Conservation (phyloP, 1,140 invertebrate species). For the Drosophila sp. region DNA sequence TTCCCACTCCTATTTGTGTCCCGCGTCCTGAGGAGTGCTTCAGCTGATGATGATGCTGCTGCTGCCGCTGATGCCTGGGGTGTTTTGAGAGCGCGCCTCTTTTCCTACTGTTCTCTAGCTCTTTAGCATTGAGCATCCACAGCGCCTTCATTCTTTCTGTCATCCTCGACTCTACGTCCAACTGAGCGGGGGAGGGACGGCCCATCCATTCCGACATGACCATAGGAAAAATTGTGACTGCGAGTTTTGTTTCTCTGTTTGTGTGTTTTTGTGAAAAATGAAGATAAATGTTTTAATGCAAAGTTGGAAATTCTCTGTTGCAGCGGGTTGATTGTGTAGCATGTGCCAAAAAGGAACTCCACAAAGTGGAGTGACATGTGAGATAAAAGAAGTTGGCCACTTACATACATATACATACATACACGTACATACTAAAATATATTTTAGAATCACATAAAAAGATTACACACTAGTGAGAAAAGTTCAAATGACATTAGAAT, state of each 20-base stretch:
- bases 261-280: slow-evolving; percentile 40
- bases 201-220: slow-evolving; percentile 14
- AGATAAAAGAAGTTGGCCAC: slow-evolving; percentile 12
- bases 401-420: background rate
- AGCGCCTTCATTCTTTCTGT: slow-evolving; percentile 28
- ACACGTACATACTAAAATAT: background rate
- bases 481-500: slow-evolving; percentile 11
- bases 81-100: slow-evolving; percentile 22
- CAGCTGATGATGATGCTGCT: slow-evolving; percentile 39
- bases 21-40: background rate
- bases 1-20: background rate
- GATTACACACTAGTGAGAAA: slow-evolving; percentile 7
- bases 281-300: slow-evolving; percentile 72
- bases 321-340: slow-evolving; percentile 6
- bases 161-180: slow-evolving; percentile 33
- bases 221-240: slow-evolving; percentile 29
- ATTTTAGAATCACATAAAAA: slow-evolving; percentile 10
- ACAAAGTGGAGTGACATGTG: slow-evolving; percentile 22
- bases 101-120: slow-evolving; percentile 7
- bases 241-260: slow-evolving; percentile 33
- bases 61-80: slow-evolving; percentile 15
- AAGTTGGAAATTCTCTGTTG: slow-evolving; percentile 50
- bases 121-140: slow-evolving; percentile 43
- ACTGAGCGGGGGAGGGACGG: slow-evolving; percentile 31
- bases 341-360: slow-evolving; percentile 2